Percentiles rank a stretch among this genome's conserved stretches.
phyloP scores from a whole-genome alignment of 1,140 invertebrate genomes.

The Sinonovacula constricta region DNA sequence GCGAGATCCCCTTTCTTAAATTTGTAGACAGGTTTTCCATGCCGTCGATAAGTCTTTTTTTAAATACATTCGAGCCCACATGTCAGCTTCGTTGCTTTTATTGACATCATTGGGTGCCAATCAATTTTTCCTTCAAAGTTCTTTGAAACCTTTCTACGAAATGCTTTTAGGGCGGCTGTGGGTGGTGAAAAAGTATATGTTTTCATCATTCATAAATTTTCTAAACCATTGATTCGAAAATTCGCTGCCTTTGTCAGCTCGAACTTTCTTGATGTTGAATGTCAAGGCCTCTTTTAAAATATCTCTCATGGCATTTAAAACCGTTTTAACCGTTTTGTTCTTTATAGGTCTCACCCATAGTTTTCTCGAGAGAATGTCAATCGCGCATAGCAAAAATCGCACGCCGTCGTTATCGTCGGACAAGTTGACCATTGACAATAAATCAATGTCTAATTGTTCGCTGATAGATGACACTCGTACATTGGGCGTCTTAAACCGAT shows the following conservation, averaged over 20 bases:
- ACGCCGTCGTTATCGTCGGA: slow-evolving; percentile 32
- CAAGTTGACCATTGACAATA: slow-evolving; percentile 32
- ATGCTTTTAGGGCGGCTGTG: not conserved
- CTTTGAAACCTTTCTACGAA: not conserved
- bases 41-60: not conserved
- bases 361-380: slow-evolving; percentile 39
- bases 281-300: too few relatives aligned
- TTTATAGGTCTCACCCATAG: slow-evolving; percentile 46
- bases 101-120: not conserved
- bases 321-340: slow-evolving; percentile 51
- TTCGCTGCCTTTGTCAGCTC: not conserved
- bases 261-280: not conserved
- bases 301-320: slow-evolving; percentile 7
- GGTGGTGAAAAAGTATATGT: not conserved
- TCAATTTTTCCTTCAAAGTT: not conserved
- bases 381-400: slow-evolving; percentile 40
- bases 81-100: not conserved
- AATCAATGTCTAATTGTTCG: slow-evolving; percentile 26
- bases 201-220: not conserved
- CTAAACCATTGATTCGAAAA: not conserved
- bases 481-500: not conserved
- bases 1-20: not conserved
- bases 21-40: not conserved
- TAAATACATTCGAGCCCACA: not conserved
- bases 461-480: not conserved